These are phyloP conservation scores for Drosophila ogumai DNA, from an alignment of 1,140 invertebrate genomes.

Conservation along the genomic window DNA sequence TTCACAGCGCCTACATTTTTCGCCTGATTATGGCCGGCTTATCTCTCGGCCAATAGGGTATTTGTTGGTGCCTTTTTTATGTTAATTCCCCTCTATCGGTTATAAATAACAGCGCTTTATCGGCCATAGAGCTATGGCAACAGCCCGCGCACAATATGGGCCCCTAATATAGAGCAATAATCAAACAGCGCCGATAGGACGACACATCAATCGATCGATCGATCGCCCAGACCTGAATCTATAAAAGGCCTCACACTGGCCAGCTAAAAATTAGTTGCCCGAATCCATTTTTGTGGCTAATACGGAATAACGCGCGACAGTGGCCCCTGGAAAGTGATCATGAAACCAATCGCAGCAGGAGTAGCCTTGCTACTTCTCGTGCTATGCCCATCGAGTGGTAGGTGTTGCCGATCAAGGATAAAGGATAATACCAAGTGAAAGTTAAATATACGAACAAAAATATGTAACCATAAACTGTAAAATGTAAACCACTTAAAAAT, in stretches of 20 bases:
- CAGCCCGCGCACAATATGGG: conserved; percentile 32
- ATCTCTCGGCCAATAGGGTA: conserved; percentile 25
- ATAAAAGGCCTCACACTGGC: conserved; percentile 24
- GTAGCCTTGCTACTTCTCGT: conserved; percentile 46
- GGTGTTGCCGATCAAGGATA: conserved; percentile 12
- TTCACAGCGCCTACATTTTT: conserved; percentile 30
- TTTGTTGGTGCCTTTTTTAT: conserved; percentile 45
- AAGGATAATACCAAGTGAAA: conserved; percentile 6
- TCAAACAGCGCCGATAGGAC: conserved; percentile 41
- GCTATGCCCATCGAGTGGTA: conserved; percentile 36
- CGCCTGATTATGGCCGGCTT: conserved; percentile 43
- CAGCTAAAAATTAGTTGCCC: conserved; percentile 40
- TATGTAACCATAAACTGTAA: neutral
- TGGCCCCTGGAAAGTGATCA: conserved; percentile 35
- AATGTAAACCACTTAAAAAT: neutral
- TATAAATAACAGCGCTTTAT: conserved; percentile 52
- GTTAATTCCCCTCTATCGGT: conserved; percentile 49
- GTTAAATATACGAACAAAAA: neutral
- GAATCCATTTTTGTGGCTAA: conserved; percentile 46
- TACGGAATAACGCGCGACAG: conserved; percentile 28
- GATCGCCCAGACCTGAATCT: conserved; percentile 10
- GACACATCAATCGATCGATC: conserved; percentile 39
- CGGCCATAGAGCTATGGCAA: conserved; percentile 49
- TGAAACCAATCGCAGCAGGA: conserved; percentile 38
- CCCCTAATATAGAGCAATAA: conserved; percentile 49